Evolutionary conservation across 2,797 vertebrate genomes (phyloP).

Genomic region (Sus cebifrons): DNA sequence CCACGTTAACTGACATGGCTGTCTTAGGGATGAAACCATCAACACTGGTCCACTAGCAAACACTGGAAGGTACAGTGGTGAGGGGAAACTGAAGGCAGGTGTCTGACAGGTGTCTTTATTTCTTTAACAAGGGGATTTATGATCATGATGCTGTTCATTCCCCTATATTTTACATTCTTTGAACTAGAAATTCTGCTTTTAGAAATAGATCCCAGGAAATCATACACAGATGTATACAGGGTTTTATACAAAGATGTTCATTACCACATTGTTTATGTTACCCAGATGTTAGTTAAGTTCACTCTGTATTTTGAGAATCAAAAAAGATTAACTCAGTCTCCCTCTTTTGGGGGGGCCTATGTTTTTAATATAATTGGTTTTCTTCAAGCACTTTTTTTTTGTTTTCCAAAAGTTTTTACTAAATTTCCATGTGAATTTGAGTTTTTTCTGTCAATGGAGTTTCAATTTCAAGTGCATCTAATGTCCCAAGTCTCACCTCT

Average conservation of each 20-base stretch:
- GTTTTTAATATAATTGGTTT: not conserved
- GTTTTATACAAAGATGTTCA: slow-evolving; percentile 18
- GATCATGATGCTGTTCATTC: not conserved
- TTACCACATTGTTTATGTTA: not conserved
- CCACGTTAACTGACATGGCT: not conserved
- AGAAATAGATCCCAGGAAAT: not conserved
- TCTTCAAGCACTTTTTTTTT: not conserved
- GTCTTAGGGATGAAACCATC: not conserved
- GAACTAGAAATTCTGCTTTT: not conserved
- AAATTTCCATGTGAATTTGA: slow-evolving; percentile 29
- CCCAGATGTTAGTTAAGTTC: not conserved
- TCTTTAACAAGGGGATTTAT: not conserved
- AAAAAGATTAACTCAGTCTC: not conserved
- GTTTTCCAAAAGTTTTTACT: not conserved
- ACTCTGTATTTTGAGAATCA: not conserved
- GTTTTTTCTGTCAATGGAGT: not conserved
- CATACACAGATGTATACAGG: not conserved
- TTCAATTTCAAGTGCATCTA: not conserved
- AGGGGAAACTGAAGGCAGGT: not conserved
- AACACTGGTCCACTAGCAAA: not conserved
- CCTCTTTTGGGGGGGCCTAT: not conserved
- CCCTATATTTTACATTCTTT: not conserved
- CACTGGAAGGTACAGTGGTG: not conserved
- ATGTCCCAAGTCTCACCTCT: not conserved
- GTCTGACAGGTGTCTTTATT: not conserved